These are phyloP conservation scores for Diadegma fenestrale DNA, from an alignment of 2,888 invertebrate genomes.

Conservation along the genomic window DNA sequence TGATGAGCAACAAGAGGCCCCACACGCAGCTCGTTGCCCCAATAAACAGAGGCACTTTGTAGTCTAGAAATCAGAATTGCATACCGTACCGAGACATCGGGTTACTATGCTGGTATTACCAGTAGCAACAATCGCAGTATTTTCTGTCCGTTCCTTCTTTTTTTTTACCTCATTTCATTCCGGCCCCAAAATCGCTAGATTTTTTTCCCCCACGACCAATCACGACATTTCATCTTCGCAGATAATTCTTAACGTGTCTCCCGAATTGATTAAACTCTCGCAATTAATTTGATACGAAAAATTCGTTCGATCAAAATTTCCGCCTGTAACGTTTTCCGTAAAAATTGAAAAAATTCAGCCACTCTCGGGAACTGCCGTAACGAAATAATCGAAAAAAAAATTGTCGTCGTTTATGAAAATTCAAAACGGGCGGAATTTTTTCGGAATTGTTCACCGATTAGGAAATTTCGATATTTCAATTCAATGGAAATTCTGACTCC, in stretches of 20 bases:
- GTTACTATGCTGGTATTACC: constrained; percentile 79
- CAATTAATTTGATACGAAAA: background rate
- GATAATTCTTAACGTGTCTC: background rate
- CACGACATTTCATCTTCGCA: background rate
- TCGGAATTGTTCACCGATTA: background rate
- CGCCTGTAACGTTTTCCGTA: background rate
- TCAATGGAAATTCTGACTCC: background rate
- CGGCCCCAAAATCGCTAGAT: background rate
- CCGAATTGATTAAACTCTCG: background rate
- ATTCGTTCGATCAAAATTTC: background rate
- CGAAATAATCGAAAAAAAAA: background rate
- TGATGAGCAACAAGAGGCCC: constrained; percentile 92
- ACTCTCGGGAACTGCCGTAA: background rate
- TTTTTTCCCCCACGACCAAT: background rate
- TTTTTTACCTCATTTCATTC: constrained; percentile 36
- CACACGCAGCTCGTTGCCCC: constrained; percentile 96
- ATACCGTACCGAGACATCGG: constrained; percentile 83
- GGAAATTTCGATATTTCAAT: background rate
- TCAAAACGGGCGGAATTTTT: background rate
- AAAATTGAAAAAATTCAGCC: background rate
- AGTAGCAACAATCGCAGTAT: constrained; percentile 71
- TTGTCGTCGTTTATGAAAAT: background rate
- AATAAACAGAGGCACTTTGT: constrained; percentile 91
- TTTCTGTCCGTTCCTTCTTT: constrained; percentile 44
- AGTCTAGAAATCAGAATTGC: constrained; percentile 85